Evolutionary conservation across 1,140 invertebrate genomes (phyloP), one percentile per base, ranked within the genome.

Genomic region (Pachypsylla venusta): DNA sequence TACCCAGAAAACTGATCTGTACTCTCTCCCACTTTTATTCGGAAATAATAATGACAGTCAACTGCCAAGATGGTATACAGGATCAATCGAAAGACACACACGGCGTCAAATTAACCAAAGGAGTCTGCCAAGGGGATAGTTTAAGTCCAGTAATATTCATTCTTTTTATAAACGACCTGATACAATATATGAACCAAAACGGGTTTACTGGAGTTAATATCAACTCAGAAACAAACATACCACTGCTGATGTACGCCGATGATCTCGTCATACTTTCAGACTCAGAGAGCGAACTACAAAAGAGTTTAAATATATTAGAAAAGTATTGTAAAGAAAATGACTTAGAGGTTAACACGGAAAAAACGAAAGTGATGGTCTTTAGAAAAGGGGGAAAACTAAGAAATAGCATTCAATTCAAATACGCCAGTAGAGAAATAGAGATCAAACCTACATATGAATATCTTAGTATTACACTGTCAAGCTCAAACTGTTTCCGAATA

Each of bases 331-430:
- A 25, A 7, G 0, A 28, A 1, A 62, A 61, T 54, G 55, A 56
- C 14, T 35, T 63, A n/a, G 54, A 19, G 25, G 59, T 65, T 2
- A 65, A 65, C 26, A 35, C 56, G 10, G 60, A 58, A n/a, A 67
- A 67, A 62, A 63, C 63, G 10, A 67, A 64, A 53, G 56, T 65
- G 24, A 26, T 67, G 22, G 56, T 64, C 28, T 65, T 65, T 57
- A 30, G 55, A 42, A 57, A 59, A 30, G 62, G 64, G 0, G 61
- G 66, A 3, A 58, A 35, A 53, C 10, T 54, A 14, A 48, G 25
- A n/a, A n/a, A n/a, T n/a, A n/a, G n/a, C n/a, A n/a, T n/a, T n/a
- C n/a, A n/a, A n/a, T n/a, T n/a, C n/a, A n/a, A n/a, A n/a, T n/a
- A n/a, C n/a, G n/a, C n/a, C n/a, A n/a, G n/a, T n/a, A n/a, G n/a